These are phyloP conservation scores for Ernsta delagoae DNA, from an alignment of 2,888 invertebrate species.

Conservation along the genomic window DNA sequence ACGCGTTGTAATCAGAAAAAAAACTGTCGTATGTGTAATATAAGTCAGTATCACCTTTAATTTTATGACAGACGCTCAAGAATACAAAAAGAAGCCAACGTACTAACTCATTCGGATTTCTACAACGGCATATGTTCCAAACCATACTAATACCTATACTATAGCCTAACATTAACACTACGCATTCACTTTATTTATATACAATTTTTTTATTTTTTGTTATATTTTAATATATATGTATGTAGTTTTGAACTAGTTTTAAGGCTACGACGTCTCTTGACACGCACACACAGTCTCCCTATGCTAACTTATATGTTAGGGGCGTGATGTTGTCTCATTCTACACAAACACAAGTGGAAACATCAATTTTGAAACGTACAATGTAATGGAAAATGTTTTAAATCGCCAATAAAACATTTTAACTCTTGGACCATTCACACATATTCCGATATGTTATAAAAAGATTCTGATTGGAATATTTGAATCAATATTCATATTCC, in stretches of 20 bases:
- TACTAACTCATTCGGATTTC: constrained; percentile 62
- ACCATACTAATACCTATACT: constrained; percentile 54
- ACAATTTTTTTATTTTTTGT: constrained; percentile 64
- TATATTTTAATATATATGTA: constrained; percentile 49
- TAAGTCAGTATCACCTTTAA: no score
- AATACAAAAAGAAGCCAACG: constrained; percentile 51
- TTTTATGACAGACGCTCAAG: constrained; percentile 46
- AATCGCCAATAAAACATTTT: constrained; percentile 52
- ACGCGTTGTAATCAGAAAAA: no score
- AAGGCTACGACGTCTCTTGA: constrained; percentile 82
- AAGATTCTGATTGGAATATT: neutral
- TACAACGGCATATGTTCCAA: constrained; percentile 64
- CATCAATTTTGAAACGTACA: constrained; percentile 62
- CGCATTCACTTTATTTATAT: constrained; percentile 63
- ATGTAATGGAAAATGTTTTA: constrained; percentile 46
- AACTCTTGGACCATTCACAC: neutral
- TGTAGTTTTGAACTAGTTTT: constrained; percentile 83
- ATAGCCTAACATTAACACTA: constrained; percentile 65
- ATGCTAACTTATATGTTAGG: constrained; percentile 63
- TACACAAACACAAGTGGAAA: constrained; percentile 51
- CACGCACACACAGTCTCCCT: constrained; percentile 72
- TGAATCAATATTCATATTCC: neutral
- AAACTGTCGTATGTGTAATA: no score
- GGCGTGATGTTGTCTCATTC: constrained; percentile 55
- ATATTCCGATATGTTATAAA: constrained; percentile 5